Evolutionary conservation across 37 sponge, comb jelly and placozoan genomes (phyloP), one percentile per base, ranked within the genome.

Genomic region (Axinella damicornis): DNA sequence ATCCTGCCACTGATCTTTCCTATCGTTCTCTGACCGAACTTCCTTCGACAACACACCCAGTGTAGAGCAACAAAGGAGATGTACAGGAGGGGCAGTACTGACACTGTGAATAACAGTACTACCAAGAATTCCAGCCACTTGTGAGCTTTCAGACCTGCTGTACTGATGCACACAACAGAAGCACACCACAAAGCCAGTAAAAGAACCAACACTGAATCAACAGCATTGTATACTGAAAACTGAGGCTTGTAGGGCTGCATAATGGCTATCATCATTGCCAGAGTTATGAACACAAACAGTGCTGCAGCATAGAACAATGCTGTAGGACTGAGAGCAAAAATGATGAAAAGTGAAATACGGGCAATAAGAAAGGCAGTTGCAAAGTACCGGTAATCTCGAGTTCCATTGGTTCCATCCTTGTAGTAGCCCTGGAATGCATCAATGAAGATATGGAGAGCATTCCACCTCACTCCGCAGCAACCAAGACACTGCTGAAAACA

Each of bases 391-490:
- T 46, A 73, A 28, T 87, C 77, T 25, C 60, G 4, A 14, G n/a
- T 31, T 22, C 82, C 72, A 90, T 86, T 53, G 18, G 64, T 79
- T 22, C 87, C 80, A 79, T 92, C 84, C 33, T 82, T 64, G 54
- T 83, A 92, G 40, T 83, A 87, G 15, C 88, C 84, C 32, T 87
- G 75, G 73, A 87, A 87, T 0, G 58, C 60, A 52, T 83, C 79
- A 9, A 92, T 27, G 39, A 92, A 79, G 13, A 62, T 63, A 21
- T 65, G 41, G 19, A 77, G 64, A 62, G 21, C 20, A 20, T 28
- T 2, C 54, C 57, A 30, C 13, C 27, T 55, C 19, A 77, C 30
- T 21, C 18, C 40, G 61, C 24, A 61, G 15, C 39, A 57, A 20
- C 19, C 61, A 24, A 77, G 46, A 62, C 24, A 38, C 14, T 38